Percentiles rank a stretch among this genome's conserved stretches.
phyloP scores from a whole-genome alignment of 1,140 invertebrate genomes.

The Drosophila lacteicornis region DNA sequence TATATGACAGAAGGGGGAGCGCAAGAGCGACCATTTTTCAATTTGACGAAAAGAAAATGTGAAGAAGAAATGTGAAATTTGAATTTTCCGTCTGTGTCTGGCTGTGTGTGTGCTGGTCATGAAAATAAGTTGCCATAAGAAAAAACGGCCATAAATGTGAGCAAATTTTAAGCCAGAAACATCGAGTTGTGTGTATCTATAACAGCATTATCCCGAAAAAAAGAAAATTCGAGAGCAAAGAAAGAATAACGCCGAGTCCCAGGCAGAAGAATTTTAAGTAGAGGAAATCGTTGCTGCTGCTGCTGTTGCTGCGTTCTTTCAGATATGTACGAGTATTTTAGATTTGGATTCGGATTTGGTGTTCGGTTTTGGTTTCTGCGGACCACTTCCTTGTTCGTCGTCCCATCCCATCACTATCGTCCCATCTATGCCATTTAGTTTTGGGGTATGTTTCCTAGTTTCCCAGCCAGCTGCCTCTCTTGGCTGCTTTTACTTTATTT shows the following conservation, averaged over 20 bases:
- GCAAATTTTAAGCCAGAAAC: slow-evolving; percentile 37
- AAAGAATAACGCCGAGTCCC: slow-evolving; percentile 4
- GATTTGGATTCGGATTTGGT: slow-evolving; percentile 22
- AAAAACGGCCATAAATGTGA: slow-evolving; percentile 36
- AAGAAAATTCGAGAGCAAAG: slow-evolving; percentile 1
- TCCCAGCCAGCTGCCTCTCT: slow-evolving; percentile 20
- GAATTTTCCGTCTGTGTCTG: slow-evolving; percentile 9
- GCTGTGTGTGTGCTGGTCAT: slow-evolving; percentile 53
- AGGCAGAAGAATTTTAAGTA: slow-evolving; percentile 19
- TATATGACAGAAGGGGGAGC: slow-evolving; percentile 31
- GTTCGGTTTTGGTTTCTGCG: slow-evolving; percentile 20
- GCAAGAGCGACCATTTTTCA: slow-evolving; percentile 27
- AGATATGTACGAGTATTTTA: slow-evolving; percentile 25
- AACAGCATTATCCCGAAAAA: slow-evolving; percentile 43
- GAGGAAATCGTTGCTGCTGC: slow-evolving; percentile 3
- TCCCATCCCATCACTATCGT: slow-evolving; percentile 18
- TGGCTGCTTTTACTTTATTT: slow-evolving; percentile 56
- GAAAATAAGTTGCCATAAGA: slow-evolving; percentile 51
- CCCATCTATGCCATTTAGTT: slow-evolving; percentile 44
- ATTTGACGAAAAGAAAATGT: slow-evolving; percentile 59
- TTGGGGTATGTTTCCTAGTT: slow-evolving; percentile 43
- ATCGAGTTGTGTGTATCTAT: slow-evolving; percentile 45
- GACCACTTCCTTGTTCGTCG: slow-evolving; percentile 30
- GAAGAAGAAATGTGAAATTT: slow-evolving; percentile 52
- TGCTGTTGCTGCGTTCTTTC: slow-evolving; percentile 23